phyloP scores from a whole-genome alignment of 2,797 vertebrate species.

The Gallinago solitaria region DNA sequence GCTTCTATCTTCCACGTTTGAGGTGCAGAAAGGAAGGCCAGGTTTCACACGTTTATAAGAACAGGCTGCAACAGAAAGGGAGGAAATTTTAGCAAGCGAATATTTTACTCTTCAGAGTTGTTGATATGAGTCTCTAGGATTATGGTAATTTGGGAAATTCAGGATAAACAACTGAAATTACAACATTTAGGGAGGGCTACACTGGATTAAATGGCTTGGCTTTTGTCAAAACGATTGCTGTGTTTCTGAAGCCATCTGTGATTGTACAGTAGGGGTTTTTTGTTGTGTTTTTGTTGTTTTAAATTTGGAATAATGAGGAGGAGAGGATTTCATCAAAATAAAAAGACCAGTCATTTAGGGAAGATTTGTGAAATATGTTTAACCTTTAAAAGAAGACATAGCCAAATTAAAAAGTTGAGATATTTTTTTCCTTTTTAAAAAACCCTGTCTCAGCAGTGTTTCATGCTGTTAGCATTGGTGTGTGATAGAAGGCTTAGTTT shows the following conservation, averaged over 20 bases:
- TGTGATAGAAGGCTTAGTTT: not conserved
- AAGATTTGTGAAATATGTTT: not conserved
- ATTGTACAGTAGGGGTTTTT: not conserved
- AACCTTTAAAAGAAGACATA: not conserved
- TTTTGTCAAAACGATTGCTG: not conserved
- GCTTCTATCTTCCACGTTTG: not conserved
- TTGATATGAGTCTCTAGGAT: not conserved
- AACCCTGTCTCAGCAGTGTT: accelerated
- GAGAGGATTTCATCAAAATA: not conserved
- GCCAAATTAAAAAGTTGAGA: not conserved
- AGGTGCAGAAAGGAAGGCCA: not conserved
- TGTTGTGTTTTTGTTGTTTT: not conserved
- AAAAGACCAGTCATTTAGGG: not conserved
- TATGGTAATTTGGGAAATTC: not conserved
- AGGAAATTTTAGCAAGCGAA: not conserved
- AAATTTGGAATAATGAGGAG: not conserved
- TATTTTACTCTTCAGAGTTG: not conserved
- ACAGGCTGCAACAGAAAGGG: not conserved
- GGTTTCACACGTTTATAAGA: accelerated
- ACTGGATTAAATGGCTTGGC: not conserved
- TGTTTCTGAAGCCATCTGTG: not conserved
- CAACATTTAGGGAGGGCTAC: not conserved
- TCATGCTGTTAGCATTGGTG: not conserved
- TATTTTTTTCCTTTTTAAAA: not conserved
- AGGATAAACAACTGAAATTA: not conserved